Base-by-base conservation (phyloP, 2,888 invertebrate genomes). In the Antheraea assamensis region DNA sequence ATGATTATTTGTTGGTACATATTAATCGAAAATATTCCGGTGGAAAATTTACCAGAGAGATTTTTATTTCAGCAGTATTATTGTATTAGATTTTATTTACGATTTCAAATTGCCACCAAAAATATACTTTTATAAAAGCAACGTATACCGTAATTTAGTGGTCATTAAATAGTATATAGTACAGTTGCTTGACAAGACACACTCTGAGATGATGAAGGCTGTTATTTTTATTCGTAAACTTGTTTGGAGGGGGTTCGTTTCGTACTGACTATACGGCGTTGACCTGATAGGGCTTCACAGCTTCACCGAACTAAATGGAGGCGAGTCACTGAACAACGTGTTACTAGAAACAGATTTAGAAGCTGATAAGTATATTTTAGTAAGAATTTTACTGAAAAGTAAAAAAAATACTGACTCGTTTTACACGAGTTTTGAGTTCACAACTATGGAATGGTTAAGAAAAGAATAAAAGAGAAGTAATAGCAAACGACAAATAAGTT, bases 1-100 rank as follows among this genome's bases (percentile, higher is more conserved):
- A 80, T 79, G 80, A 82, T 81, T 81, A 86, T 87, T 89, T 87
- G 68, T n/a, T n/a, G n/a, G n/a, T 35, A 19, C 68, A 35, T 0
- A 35, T 68, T 68, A 68, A 35, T 68, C 68, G 35, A 68, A 68
- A 35, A 35, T 35, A 15, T 68, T 35, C 21, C 21, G 35, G 35
- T 66, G 35, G n/a, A 35, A n/a, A 35, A 21, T 21, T 52, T 19
- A 21, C 21, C 21, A n/a, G 5, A 52, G 52, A 52, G 52, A n/a
- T n/a, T n/a, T n/a, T n/a, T n/a, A n/a, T n/a, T n/a, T n/a, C n/a
- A n/a, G n/a, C n/a, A n/a, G n/a, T n/a, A n/a, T n/a, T n/a, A n/a
- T n/a, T n/a, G n/a, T n/a, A n/a, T n/a, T n/a, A n/a, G n/a, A n/a
- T n/a, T n/a, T n/a, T n/a, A n/a, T n/a, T n/a, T n/a, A n/a, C n/a